Percentiles rank a stretch among this genome's conserved stretches.
These are phyloP conservation scores for Enteromius trimaculatus DNA, from an alignment of 2,797 vertebrate species.

Conservation along the genomic window DNA sequence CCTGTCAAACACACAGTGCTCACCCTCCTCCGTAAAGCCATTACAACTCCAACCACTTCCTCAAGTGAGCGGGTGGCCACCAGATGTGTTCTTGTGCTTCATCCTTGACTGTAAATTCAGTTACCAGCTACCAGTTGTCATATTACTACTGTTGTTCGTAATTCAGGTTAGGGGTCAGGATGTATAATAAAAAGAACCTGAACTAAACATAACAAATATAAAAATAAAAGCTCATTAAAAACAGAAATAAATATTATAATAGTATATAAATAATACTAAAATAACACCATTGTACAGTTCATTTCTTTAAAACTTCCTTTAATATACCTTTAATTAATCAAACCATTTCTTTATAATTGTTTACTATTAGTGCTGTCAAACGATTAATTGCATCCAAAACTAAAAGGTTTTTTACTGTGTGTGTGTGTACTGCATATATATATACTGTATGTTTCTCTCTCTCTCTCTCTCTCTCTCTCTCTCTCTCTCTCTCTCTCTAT, in stretches of 20 bases:
- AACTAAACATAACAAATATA: neutral
- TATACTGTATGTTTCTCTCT: too few relatives aligned
- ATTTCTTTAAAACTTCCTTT: too few relatives aligned
- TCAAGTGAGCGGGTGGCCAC: neutral
- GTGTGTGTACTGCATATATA: too few relatives aligned
- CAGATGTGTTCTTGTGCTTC: neutral
- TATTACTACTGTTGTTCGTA: neutral
- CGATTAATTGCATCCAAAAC: too few relatives aligned
- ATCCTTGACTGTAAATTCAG: neutral
- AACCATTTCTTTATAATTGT: too few relatives aligned
- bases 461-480: too few relatives aligned
- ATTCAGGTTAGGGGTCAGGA: neutral
- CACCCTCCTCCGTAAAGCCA: slow-evolving; percentile 11
- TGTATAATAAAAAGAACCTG: neutral
- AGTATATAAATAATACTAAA: neutral
- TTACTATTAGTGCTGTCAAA: too few relatives aligned
- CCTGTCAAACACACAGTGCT: slow-evolving; percentile 44
- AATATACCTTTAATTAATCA: too few relatives aligned
- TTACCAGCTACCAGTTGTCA: neutral
- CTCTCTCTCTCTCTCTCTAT: too few relatives aligned
- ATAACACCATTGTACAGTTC: neutral
- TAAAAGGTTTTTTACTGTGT: too few relatives aligned
- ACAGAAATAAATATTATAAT: neutral
- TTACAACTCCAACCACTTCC: slow-evolving; percentile 22
- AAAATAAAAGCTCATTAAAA: neutral